Evolutionary conservation across 1,140 invertebrate species (phyloP).

Genomic region (Temnothorax nylanderi): DNA sequence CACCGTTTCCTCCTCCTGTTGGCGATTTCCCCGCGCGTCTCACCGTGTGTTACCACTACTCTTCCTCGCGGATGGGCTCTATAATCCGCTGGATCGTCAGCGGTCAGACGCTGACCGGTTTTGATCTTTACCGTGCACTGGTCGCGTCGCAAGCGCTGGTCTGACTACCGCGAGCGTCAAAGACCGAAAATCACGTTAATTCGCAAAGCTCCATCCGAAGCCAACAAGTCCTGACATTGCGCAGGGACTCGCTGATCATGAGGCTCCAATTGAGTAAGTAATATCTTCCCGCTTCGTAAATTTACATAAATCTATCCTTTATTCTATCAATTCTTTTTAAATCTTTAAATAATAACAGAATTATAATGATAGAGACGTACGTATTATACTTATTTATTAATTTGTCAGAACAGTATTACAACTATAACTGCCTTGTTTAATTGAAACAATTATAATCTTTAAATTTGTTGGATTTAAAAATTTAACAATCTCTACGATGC

Average conservation of each 20-base stretch:
- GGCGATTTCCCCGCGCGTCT: slow-evolving; percentile 7
- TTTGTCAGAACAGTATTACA: background rate
- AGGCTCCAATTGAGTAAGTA: slow-evolving; percentile 52
- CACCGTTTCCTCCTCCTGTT: slow-evolving; percentile 27
- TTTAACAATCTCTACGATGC: background rate
- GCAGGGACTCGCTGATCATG: slow-evolving; percentile 24
- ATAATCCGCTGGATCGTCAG: slow-evolving; percentile 42
- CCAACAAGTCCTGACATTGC: background rate
- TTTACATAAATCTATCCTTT: background rate
- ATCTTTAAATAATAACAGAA: background rate
- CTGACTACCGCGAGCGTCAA: background rate
- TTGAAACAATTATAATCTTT: background rate
- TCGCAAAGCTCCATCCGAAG: background rate
- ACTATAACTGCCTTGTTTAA: background rate
- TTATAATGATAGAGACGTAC: background rate
- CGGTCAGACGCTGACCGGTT: slow-evolving; percentile 64
- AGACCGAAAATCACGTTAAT: slow-evolving; percentile 18
- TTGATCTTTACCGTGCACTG: slow-evolving; percentile 2
- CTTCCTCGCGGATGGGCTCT: slow-evolving; percentile 30
- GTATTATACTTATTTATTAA: background rate
- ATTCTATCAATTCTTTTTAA: background rate
- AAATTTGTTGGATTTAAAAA: background rate
- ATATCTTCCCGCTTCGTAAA: background rate
- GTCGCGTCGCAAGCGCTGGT: background rate
- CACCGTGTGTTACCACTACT: slow-evolving; percentile 41